Evolutionary conservation across 2,113 vertebrate genomes (phyloP), one percentile per base, ranked within the genome.

Genomic region (Monopterus albus): DNA sequence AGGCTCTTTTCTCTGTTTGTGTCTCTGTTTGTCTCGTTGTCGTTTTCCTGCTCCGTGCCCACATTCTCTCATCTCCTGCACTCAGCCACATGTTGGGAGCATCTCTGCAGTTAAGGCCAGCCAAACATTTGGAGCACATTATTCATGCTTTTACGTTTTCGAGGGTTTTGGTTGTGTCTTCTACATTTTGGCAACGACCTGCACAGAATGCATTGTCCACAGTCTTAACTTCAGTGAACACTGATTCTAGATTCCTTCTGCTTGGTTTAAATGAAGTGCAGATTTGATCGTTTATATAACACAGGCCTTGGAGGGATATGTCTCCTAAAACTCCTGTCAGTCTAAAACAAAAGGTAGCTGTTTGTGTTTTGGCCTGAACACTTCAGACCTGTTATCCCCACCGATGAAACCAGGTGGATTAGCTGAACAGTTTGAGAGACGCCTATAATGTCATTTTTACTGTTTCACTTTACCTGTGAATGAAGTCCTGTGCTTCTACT

Each of bases 21-120:
- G 47, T 60, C 68, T 66, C 64, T 79, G 69, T 75, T 69, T 59
- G 62, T 78, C 80, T 72, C 46, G 58, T n/a, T n/a, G n/a, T n/a
- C n/a, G n/a, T n/a, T n/a, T n/a, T n/a, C n/a, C n/a, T n/a, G n/a
- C 53, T 47, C 11, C 12, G 8, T 29, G 39, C 56, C 52, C 53
- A 39, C 56, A 46, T 40, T 53, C 55, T 75, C 6, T 75, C 62
- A 0, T 49, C 46, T 45, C 21, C 50, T 21, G 25, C 55, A 25
- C 15, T 36, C 50, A 2, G 39, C 43, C 58, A 11, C 15, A 14
- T 36, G 6, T 31, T 23, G n/a, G 40, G 29, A 53, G 18, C 25
- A 17, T 72, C 42, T 39, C 46, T 28, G 33, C 0, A 15, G 43
- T n/a, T n/a, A n/a, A 14, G 21, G 13, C 51, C 63, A 18, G 50